These are phyloP conservation scores for Apaloderma vittatum DNA, from an alignment of 2,113 vertebrate species.

Conservation along the genomic window DNA sequence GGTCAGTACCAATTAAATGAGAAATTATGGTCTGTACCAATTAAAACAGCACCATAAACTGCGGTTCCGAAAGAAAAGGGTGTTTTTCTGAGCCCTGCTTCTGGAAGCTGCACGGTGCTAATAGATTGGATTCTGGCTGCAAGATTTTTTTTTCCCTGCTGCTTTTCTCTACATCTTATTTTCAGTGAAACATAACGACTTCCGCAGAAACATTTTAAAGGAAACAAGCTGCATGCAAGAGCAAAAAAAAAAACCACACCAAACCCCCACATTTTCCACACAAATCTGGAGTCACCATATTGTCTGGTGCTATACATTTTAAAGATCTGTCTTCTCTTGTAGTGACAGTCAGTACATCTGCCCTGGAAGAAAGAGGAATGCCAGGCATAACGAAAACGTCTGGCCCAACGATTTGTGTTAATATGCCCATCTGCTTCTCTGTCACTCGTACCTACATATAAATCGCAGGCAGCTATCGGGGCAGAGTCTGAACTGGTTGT, in stretches of 20 bases:
- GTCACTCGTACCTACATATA: not conserved
- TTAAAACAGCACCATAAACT: not conserved
- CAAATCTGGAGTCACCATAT: not conserved
- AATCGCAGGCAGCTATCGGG: not conserved
- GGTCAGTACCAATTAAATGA: not conserved
- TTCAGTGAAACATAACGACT: not conserved
- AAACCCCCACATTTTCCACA: not conserved
- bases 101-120: not conserved
- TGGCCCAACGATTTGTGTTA: not conserved
- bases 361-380: not conserved
- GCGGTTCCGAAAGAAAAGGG: not conserved
- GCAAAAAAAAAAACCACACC: not conserved
- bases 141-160: not conserved
- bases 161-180: not conserved
- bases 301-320: not conserved
- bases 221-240: not conserved
- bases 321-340: not conserved
- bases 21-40: not conserved
- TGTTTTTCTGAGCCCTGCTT: not conserved
- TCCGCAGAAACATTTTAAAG: not conserved
- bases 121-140: not conserved
- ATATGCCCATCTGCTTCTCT: conserved; percentile 33
- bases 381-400: not conserved
- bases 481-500: not conserved
- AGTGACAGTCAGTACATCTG: conserved; percentile 35